A percentile compares a stretch with the other conserved stretches of the same genome.
These are phyloP conservation scores for Palythoa grandiflora DNA, from an alignment of 92 coral and sea anemone genomes.

Conservation along the genomic window DNA sequence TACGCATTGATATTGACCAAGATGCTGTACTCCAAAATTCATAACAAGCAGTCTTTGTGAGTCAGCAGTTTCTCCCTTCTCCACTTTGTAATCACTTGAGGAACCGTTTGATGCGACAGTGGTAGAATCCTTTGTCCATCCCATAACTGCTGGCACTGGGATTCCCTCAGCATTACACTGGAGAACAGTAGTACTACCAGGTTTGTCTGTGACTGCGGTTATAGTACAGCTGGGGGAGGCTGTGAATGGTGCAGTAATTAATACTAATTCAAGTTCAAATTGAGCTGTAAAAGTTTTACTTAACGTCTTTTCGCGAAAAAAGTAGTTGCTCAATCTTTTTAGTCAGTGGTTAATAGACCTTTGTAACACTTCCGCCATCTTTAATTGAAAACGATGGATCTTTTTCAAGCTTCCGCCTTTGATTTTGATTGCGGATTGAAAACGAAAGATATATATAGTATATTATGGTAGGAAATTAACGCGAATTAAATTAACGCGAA, in stretches of 20 bases:
- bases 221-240: constrained; percentile 75
- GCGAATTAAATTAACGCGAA: no score
- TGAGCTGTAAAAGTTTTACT: no score
- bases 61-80: constrained; percentile 44
- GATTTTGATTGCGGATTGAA: no score
- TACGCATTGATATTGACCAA: constrained; percentile 77
- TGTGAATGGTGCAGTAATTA: neutral
- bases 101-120: neutral
- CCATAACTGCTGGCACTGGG: constrained; percentile 72
- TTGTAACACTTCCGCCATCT: no score
- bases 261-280: no score
- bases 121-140: constrained; percentile 67
- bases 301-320: no score
- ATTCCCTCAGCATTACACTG: constrained; percentile 76
- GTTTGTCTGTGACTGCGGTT: constrained; percentile 35
- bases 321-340: neutral
- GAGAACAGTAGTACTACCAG: constrained; percentile 63
- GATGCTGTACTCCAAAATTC: constrained; percentile 71
- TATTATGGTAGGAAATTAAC: no score
- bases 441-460: no score
- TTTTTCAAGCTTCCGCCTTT: no score
- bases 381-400: no score
- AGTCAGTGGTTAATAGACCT: neutral
- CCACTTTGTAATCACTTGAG: constrained; percentile 47
- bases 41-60: constrained; percentile 58